phyloP scores from a whole-genome alignment of 2,113 vertebrate genomes.

The Laterallus jamaicensis region DNA sequence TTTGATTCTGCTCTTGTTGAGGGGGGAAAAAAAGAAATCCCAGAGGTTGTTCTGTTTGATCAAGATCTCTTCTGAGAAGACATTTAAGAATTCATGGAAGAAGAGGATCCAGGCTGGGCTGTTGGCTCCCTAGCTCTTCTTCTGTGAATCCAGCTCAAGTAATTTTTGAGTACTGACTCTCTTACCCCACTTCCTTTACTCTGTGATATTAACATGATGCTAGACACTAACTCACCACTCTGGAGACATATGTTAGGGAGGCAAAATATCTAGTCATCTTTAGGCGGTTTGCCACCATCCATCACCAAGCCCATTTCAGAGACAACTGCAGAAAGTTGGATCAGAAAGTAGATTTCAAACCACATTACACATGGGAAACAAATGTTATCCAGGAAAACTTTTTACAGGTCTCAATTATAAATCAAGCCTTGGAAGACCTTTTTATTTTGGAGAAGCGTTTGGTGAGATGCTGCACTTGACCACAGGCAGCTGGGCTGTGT shows the following conservation, averaged over 20 bases:
- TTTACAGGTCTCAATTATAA: conserved; percentile 33
- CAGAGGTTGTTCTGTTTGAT: neutral
- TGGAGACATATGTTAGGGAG: neutral
- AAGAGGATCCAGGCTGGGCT: neutral
- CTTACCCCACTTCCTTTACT: neutral
- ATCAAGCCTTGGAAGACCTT: conserved; percentile 12
- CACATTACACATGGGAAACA: conserved; percentile 11
- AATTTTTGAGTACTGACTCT: neutral
- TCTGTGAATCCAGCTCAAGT: neutral
- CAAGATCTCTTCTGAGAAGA: neutral
- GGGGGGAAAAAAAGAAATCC: neutral
- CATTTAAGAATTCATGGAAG: neutral
- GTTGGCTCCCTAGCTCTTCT: neutral
- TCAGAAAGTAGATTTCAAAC: conserved; percentile 34
- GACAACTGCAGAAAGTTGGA: conserved; percentile 21
- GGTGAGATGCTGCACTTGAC: conserved; percentile 4
- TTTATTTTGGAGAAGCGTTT: conserved; percentile 6
- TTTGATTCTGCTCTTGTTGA: neutral
- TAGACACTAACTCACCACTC: conserved; percentile 12
- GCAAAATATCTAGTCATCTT: conserved; percentile 23
- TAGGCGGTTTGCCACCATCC: neutral
- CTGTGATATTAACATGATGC: neutral
- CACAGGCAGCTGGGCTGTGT: conserved; percentile 9
- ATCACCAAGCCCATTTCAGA: conserved; percentile 11
- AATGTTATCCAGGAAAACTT: conserved; percentile 35